phyloP scores from a whole-genome alignment of 2,888 invertebrate genomes.

The Euplagia quadripunctaria region DNA sequence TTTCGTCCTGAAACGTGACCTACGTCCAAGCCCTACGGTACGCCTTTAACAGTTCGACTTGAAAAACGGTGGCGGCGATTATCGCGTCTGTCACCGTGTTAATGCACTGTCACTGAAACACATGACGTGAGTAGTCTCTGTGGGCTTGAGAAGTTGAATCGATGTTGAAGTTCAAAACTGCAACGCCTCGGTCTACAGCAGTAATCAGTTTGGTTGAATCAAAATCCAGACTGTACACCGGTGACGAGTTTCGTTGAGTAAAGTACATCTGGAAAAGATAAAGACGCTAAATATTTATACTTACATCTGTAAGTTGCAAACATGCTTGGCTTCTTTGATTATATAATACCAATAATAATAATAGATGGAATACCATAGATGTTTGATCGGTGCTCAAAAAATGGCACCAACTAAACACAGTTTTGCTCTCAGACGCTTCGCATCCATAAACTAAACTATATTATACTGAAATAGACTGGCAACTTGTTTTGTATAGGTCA shows the following conservation, averaged over 20 bases:
- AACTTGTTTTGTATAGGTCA: no score
- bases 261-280: slow-evolving; percentile 77
- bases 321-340: no score
- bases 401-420: no score
- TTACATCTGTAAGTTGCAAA: no score
- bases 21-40: slow-evolving; percentile 21
- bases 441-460: no score
- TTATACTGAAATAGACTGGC: no score
- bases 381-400: no score
- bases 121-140: slow-evolving; percentile 69
- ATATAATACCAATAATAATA: no score
- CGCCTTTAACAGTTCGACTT: slow-evolving; percentile 21
- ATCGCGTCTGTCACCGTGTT: slow-evolving; percentile 21
- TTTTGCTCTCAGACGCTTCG: no score
- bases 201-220: slow-evolving; percentile 73
- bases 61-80: slow-evolving; percentile 20
- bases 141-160: slow-evolving; percentile 42
- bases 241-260: slow-evolving; percentile 74
- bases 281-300: no score
- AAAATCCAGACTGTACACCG: slow-evolving; percentile 79
- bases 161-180: slow-evolving; percentile 71
- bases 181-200: slow-evolving; percentile 74
- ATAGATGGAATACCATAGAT: no score
- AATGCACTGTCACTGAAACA: slow-evolving; percentile 56
- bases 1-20: background rate